Base-by-base conservation (phyloP, 2,797 vertebrate species). In the Cyclura pinguis region DNA sequence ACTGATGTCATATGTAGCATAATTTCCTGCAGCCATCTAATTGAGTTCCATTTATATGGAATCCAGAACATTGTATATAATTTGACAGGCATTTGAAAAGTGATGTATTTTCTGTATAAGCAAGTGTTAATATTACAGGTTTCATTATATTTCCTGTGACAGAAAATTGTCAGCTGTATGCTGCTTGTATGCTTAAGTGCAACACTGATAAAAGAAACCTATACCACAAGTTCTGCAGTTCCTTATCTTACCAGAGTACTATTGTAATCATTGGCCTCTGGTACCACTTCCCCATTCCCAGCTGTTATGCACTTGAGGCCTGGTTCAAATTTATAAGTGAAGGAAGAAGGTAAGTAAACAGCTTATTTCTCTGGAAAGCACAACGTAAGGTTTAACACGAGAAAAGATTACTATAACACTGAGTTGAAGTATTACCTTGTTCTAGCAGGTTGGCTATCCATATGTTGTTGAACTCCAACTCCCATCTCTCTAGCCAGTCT, bases 251-350 rank as follows among this genome's bases (percentile, higher is more conserved):
- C 32, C 24, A 59, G 42, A 6, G 32, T 76, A 76, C 69, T 86
- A 16, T 87, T 78, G 29, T 50, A 78, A 62, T 87, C 18, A n/a
- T 5, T 77, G 32, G 42, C 32, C 64, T 87, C 35, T 59, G 35
- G 10, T 77, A 67, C 74, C 76, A 87, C 59, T 82, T 50, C 86
- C 22, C 32, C 1, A n/a, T 87, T 18, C 10, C n/a, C 22, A 82
- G 35, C n/a, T 82, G 16, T 29, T 47, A 86, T 16, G 10, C 42
- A 24, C 64, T 78, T 64, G 29, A 77, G 47, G 20, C 59, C 35
- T 78, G 9, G n/a, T 47, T 87, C 38, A 64, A 3, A 87, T 78
- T 78, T 87, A 18, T 87, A n/a, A n/a, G 76, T 50, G 38, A 78
- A 20, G 27, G 59, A 83, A 67, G 35, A 84, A 42, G 27, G 20